Evolutionary conservation across 2,888 invertebrate genomes (phyloP), one percentile per base, ranked within the genome.

Genomic region (Perdita meconis): DNA sequence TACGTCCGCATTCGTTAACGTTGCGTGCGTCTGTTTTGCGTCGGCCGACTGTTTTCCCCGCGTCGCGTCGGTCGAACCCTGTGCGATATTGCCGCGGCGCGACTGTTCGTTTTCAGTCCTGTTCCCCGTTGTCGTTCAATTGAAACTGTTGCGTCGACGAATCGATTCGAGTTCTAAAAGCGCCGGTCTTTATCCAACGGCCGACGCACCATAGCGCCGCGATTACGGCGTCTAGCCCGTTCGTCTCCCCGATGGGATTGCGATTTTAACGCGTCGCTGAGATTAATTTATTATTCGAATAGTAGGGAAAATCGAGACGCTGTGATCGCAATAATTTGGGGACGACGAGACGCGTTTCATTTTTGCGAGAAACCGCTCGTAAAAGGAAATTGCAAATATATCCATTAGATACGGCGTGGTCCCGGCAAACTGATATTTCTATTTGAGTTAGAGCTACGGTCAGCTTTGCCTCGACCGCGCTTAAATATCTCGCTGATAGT

Each of bases 81-180:
- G 24, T 50, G 16, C 42, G 16, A 40, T 70, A 59, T 53, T 70
- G 38, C 51, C 40, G 12, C 12, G 19, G 22, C 12, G 30, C 53
- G n/a, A 26, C 24, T 30, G 16, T 56, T 57, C 56, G 22, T 34
- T 55, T 19, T 10, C 40, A 36, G 61, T n/a, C n/a, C n/a, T n/a
- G 12, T 6, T 12, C 38, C 13, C 10, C 36, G 56, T 36, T 47
- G 30, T 10, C 1, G 38, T 50, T 50, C 40, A 36, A 53, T 74
- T 59, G 74, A 71, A 71, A 64, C 64, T 71, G 59, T 71, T 71
- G 38, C 71, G 38, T 36, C 71, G 22, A 59, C 44, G 57, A 71
- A 71, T 71, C 64, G 74, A 74, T 64, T 59, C 10, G 10, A 4
- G 42, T 22, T 38, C 30, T 64, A 44, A 63, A 57, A 51, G 26